Evolutionary conservation across 2,888 invertebrate genomes (phyloP).

Genomic region (Leucophenga montana): DNA sequence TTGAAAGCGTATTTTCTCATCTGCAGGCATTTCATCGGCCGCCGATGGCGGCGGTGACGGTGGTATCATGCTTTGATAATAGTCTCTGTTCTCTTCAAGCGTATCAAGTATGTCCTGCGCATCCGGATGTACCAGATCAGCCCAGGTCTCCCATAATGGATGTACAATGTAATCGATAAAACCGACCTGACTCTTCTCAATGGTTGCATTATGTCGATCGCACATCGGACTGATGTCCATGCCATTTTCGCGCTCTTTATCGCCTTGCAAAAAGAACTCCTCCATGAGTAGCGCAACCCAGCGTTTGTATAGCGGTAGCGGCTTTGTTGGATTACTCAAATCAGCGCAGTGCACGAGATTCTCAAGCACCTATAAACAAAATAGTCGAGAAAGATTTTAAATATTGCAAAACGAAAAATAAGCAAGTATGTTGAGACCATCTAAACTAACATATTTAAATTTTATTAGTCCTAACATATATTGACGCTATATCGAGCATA

Average conservation of each 20-base stretch:
- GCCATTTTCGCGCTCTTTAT: slow-evolving; percentile 93
- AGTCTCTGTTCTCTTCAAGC: slow-evolving; percentile 98
- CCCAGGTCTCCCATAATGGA: slow-evolving; percentile 99
- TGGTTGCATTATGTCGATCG: slow-evolving; percentile 95
- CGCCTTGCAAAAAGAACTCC: slow-evolving; percentile 99
- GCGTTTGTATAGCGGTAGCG: slow-evolving; percentile 91
- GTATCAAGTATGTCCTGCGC: slow-evolving; percentile 98
- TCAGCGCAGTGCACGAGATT: slow-evolving; percentile 99
- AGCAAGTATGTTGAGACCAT: no score
- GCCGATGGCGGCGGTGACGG: slow-evolving; percentile 88
- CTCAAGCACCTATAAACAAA: slow-evolving; percentile 85
- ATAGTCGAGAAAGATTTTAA: neutral
- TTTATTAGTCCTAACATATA: no score
- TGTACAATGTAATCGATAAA: slow-evolving; percentile 99
- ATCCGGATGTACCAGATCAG: slow-evolving; percentile 98
- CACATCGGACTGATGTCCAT: slow-evolving; percentile 99
- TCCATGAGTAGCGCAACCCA: slow-evolving; percentile 98
- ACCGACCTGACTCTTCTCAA: slow-evolving; percentile 99
- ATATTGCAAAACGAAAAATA: neutral
- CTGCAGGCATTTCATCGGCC: slow-evolving; percentile 75
- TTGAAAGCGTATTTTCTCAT: slow-evolving; percentile 84
- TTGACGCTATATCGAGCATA: no score
- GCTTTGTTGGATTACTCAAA: slow-evolving; percentile 97
- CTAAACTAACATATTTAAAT: no score
- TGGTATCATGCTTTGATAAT: slow-evolving; percentile 96